These are phyloP conservation scores for Ophioderma brevispina DNA, from an alignment of 35 echinoderm and acorn worm species.

Conservation along the genomic window DNA sequence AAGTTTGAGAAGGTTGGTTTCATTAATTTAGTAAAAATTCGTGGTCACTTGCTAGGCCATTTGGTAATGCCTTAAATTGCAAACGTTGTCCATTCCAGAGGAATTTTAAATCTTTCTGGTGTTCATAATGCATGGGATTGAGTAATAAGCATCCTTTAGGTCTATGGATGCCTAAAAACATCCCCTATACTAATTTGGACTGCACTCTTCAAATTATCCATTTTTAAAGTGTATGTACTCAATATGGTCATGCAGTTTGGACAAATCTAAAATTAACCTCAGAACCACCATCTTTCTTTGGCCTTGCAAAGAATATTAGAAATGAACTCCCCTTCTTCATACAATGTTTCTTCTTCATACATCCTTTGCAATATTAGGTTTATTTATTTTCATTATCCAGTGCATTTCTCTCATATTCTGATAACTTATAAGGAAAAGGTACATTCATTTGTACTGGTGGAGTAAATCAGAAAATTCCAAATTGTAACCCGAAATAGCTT, in stretches of 20 bases:
- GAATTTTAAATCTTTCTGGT: slow-evolving; percentile 67
- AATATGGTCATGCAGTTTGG: slow-evolving; percentile 63
- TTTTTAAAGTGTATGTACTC: slow-evolving; percentile 53
- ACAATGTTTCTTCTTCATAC: slow-evolving; percentile 42
- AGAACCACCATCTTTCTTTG: slow-evolving; percentile 65
- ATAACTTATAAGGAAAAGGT: slow-evolving; percentile 53
- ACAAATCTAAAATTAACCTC: slow-evolving; percentile 68
- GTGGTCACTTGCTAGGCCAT: slow-evolving; percentile 62
- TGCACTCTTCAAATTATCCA: too few relatives aligned
- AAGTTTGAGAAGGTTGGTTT: slow-evolving; percentile 32
- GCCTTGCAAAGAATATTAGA: slow-evolving; percentile 76
- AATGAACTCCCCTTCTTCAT: slow-evolving; percentile 42
- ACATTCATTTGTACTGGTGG: slow-evolving; percentile 34
- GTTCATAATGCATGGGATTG: too few relatives aligned
- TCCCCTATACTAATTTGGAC: too few relatives aligned
- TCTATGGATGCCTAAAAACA: too few relatives aligned
- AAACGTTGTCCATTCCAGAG: slow-evolving; percentile 30
- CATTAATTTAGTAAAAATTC: slow-evolving; percentile 72
- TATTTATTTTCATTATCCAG: slow-evolving; percentile 55
- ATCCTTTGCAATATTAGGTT: slow-evolving; percentile 24
- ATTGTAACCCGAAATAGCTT: slow-evolving; percentile 50
- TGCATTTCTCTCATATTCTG: slow-evolving; percentile 11
- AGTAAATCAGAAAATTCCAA: slow-evolving; percentile 50
- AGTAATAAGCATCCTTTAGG: too few relatives aligned
- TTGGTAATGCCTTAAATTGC: slow-evolving; percentile 68